Conservation (phyloP, 2,113 vertebrate genomes). For the Pangasianodon hypophthalmus region DNA sequence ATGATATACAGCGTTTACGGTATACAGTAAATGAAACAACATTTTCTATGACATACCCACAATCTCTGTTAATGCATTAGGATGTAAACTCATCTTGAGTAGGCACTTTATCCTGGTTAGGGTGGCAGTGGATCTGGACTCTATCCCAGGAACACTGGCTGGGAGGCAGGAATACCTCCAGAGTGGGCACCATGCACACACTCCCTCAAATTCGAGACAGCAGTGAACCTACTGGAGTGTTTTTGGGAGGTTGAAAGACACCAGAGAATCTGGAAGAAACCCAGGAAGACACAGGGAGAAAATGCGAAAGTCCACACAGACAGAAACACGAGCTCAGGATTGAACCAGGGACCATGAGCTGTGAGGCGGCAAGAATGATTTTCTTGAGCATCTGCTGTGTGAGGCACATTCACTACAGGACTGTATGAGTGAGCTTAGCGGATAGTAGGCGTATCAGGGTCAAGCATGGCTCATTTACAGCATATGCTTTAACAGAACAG, state of each 20-base stretch:
- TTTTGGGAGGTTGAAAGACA: background rate
- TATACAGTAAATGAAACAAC: background rate
- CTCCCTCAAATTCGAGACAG: background rate
- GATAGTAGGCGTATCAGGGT: conserved; percentile 65
- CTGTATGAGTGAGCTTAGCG: conserved; percentile 52
- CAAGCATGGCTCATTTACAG: conserved; percentile 59
- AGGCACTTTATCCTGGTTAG: background rate
- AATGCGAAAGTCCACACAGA: background rate
- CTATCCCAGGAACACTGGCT: background rate
- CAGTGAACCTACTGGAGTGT: background rate
- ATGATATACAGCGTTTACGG: too few relatives aligned
- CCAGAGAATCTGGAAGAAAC: background rate
- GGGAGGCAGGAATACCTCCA: background rate
- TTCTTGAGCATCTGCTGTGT: conserved; percentile 55
- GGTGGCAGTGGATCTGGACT: background rate
- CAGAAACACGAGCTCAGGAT: background rate
- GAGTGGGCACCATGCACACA: background rate
- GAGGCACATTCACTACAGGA: conserved; percentile 48
- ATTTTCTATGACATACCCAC: background rate
- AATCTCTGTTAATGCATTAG: background rate
- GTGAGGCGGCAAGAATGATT: background rate
- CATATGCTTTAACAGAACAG: conserved; percentile 46
- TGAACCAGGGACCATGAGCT: background rate
- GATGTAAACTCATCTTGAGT: background rate
- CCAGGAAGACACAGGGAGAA: too few relatives aligned